Conservation (phyloP, 2,797 vertebrate genomes). For the Peromyscus aztecus region DNA sequence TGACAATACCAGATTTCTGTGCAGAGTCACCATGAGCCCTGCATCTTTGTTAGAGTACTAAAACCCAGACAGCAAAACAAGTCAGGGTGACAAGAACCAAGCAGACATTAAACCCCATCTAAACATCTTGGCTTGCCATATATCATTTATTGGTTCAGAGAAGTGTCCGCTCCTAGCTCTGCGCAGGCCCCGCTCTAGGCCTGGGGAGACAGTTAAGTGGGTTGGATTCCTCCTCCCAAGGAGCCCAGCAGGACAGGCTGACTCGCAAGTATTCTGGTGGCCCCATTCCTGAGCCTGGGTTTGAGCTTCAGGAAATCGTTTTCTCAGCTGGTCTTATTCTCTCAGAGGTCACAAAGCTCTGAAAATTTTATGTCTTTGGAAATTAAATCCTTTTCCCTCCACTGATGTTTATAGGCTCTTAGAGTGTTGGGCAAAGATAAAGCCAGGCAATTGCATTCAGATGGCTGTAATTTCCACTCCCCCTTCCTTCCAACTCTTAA, state of each 20-base stretch:
- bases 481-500: slow-evolving; percentile 67
- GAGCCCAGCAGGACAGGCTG: background rate
- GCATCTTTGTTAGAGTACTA: background rate
- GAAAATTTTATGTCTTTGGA: slow-evolving; percentile 75
- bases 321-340: slow-evolving; percentile 75
- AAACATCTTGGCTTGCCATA: background rate
- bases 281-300: slow-evolving; percentile 49
- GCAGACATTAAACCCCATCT: background rate
- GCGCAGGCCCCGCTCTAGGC: background rate
- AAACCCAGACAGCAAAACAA: background rate
- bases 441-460: slow-evolving; percentile 72
- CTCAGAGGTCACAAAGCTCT: slow-evolving; percentile 65
- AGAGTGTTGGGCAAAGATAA: slow-evolving; percentile 72
- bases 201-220: background rate
- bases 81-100: background rate
- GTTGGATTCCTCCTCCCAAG: background rate
- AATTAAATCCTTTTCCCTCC: slow-evolving; percentile 56
- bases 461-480: slow-evolving; percentile 58
- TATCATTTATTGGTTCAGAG: background rate
- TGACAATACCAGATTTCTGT: background rate
- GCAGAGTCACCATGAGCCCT: background rate
- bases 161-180: background rate
- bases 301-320: slow-evolving; percentile 72
- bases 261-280: background rate
- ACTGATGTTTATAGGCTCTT: slow-evolving; percentile 67